Percentiles rank a stretch among this genome's conserved stretches.
These are phyloP conservation scores for Tribolium castaneum DNA, from an alignment of 1,140 invertebrate species.

Conservation along the genomic window DNA sequence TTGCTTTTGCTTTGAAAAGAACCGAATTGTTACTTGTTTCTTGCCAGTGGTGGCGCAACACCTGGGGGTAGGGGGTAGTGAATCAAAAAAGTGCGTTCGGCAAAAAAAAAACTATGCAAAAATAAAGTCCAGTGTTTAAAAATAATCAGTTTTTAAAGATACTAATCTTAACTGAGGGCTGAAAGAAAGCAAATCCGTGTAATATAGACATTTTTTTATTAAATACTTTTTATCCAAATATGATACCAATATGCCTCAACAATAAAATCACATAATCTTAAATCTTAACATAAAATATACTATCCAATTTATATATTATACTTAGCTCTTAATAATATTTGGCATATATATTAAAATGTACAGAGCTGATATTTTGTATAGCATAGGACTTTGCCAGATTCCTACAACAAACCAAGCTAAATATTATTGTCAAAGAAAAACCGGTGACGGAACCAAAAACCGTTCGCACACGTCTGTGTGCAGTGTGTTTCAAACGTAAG, in stretches of 20 bases:
- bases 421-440: constrained; percentile 22
- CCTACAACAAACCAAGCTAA: constrained; percentile 15
- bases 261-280: constrained; percentile 49
- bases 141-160: no score
- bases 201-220: constrained; percentile 44
- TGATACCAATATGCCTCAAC: constrained; percentile 50
- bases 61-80: no score
- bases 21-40: no score
- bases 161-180: no score
- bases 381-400: constrained; percentile 45
- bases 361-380: constrained; percentile 48
- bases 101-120: no score
- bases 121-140: no score
- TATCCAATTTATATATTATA: constrained; percentile 47
- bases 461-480: background rate
- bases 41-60: no score
- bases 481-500: constrained; percentile 19
- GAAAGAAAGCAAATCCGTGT: background rate
- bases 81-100: no score
- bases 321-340: constrained; percentile 44
- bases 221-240: constrained; percentile 50
- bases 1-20: no score
- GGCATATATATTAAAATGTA: constrained; percentile 48
- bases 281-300: constrained; percentile 48
- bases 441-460: background rate